Base-by-base conservation (phyloP, 2,888 invertebrate genomes). In the Athalia cordata region DNA sequence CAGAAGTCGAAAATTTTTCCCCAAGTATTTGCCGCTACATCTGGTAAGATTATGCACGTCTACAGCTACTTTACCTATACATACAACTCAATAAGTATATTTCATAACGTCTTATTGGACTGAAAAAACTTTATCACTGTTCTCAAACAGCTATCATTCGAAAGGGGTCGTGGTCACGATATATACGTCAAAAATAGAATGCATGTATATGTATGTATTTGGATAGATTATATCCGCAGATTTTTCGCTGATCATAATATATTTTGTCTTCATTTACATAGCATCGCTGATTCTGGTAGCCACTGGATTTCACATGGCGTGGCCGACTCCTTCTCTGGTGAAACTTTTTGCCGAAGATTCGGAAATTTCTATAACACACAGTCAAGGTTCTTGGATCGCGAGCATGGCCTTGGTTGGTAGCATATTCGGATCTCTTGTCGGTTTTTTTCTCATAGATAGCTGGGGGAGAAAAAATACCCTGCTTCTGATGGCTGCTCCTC, bases 391-490 rank as follows among this genome's bases (percentile, higher is more conserved):
- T 5, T 84, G 81, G 84, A 15, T 83, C 5, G 81, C 78, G 9
- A 67, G 64, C 15, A 79, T 72, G 0, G 0, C 70, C 5, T 7
- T 50, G 11, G 43, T 84, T 2, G 85, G 84, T 13, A 79, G 77
- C 4, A 76, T 79, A 29, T 13, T 82, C 7, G 85, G 85, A 15
- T 79, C 84, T n/a, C 8, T 82, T 15, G 1, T 79, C 6, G 57
- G 78, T 6, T 79, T 67, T 5, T 29, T 80, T 0, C 13, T 84
- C 13, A 59, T 81, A 8, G 78, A 84, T 52, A 70, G 29, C 0
- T 80, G 82, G 29, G 84, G 85, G 11, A 81, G 84, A 66, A 85
- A 84, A 78, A 81, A 75, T 78, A 79, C 79, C 9, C 76, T 84
- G 8, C 80, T 76, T 15, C 3, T 52, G 2, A 57, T 65, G 3